Evolutionary conservation across 2,113 vertebrate species (phyloP), one percentile per base, ranked within the genome.

Genomic region (Rynchops niger): DNA sequence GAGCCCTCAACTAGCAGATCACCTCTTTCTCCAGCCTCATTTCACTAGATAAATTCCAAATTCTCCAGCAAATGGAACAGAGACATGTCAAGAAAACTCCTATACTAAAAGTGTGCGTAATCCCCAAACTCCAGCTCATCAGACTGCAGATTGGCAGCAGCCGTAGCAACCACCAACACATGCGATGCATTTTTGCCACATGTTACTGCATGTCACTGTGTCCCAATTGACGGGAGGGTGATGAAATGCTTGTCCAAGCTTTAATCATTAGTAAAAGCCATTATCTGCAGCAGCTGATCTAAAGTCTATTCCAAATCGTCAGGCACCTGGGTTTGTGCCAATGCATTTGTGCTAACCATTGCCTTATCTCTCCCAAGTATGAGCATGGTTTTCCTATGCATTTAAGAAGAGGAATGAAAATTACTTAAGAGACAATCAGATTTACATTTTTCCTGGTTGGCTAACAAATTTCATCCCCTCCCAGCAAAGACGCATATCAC

Each of bases 211-310:
- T 73, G 82, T 70, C 86, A 76, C 66, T 30, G 62, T 88, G 94
- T 85, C 81, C 94, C 82, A 94, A 34, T 73, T 91, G 91, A 97
- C 6, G 9, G 78, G 14, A 93, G 74, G 27, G 84, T 90, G 82
- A 91, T 49, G 90, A 94, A 95, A 96, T 1, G 1, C 78, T 62
- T 53, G 70, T 47, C 70, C 89, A 53, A 76, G 89, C 81, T 95
- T 84, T 95, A 96, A 95, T 95, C 96, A 84, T 95, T 94, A 97
- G 50, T 83, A 94, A 95, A 95, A 96, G 95, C 93, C 94, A 94
- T 95, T 93, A 96, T 96, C 93, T 91, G 93, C 78, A 93, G 74
- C 29, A 0, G 94, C 89, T 91, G 58, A 95, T 82, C 38, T 93
- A 62, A 86, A 89, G 70, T 56, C 81, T 94, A 55, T 82, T 82